Evolutionary conservation across 1,140 invertebrate genomes (phyloP).

Genomic region (Popillia japonica): DNA sequence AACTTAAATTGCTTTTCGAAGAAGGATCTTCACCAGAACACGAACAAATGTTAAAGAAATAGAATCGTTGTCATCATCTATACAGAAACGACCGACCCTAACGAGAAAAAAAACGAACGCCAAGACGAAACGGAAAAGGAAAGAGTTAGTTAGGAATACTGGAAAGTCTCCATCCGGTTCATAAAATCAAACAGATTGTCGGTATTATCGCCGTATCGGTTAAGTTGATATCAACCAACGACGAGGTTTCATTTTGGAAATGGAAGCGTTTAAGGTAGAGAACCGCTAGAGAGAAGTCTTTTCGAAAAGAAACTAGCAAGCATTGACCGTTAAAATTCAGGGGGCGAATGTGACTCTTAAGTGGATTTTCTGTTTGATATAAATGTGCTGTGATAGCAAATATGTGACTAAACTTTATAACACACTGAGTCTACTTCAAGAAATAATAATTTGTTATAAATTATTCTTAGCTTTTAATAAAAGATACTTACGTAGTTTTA

Average conservation of each 20-base stretch:
- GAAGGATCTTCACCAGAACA: neutral
- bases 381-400: neutral
- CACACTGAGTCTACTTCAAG: neutral
- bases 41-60: neutral
- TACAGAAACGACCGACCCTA: neutral
- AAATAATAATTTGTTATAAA: neutral
- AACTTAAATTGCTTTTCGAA: neutral
- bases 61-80: conserved; percentile 18
- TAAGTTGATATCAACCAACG: neutral
- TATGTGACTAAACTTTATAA: neutral
- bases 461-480: neutral
- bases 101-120: neutral
- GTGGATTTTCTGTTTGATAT: conserved; percentile 29
- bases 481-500: neutral
- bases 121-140: neutral
- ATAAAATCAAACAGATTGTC: conserved; percentile 34
- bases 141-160: conserved; percentile 18
- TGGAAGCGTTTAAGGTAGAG: neutral
- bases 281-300: neutral
- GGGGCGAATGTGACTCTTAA: conserved; percentile 23
- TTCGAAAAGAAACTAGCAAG: conserved; percentile 14
- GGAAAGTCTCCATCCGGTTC: conserved; percentile 1
- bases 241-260: conserved; percentile 28
- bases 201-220: conserved; percentile 23
- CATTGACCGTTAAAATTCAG: conserved; percentile 30